Conservation (phyloP, 1,140 invertebrate species). For the Saccostrea glomerata region DNA sequence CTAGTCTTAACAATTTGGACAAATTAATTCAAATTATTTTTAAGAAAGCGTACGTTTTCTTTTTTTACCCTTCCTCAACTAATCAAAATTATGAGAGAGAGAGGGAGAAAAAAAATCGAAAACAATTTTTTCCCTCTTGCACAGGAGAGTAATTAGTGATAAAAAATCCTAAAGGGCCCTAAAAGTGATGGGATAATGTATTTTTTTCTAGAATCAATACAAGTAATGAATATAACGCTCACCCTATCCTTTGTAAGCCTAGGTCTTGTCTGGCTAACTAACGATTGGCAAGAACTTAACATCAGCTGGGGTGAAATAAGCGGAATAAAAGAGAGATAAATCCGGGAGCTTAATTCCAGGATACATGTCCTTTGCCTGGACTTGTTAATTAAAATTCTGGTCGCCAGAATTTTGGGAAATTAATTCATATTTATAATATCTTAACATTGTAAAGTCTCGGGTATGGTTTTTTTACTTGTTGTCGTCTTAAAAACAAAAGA, state of each 20-base stretch:
- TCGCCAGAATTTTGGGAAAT: neutral
- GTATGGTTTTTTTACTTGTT: too few relatives aligned
- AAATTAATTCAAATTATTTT: neutral
- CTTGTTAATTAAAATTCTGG: neutral
- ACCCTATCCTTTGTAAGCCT: slow-evolving; percentile 2
- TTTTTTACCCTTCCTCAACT: neutral
- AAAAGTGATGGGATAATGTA: neutral
- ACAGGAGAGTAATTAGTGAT: slow-evolving; percentile 21
- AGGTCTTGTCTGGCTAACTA: neutral
- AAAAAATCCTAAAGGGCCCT: slow-evolving; percentile 33
- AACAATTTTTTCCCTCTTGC: slow-evolving; percentile 19
- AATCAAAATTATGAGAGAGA: neutral
- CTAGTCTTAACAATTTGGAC: neutral
- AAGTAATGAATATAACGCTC: slow-evolving; percentile 25
- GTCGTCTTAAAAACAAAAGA: too few relatives aligned
- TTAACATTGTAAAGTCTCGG: too few relatives aligned
- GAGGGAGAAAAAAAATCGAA: neutral
- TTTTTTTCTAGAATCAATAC: slow-evolving; percentile 16
- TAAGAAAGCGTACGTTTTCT: neutral
- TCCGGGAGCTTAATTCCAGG: neutral
- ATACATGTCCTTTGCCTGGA: neutral
- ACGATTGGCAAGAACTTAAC: slow-evolving; percentile 3
- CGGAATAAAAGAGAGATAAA: slow-evolving; percentile 22
- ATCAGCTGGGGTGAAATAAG: neutral
- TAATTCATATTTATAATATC: too few relatives aligned